Evolutionary conservation across 1,140 invertebrate genomes (phyloP), one percentile per base, ranked within the genome.

Genomic region (Macrobrachium nipponense): DNA sequence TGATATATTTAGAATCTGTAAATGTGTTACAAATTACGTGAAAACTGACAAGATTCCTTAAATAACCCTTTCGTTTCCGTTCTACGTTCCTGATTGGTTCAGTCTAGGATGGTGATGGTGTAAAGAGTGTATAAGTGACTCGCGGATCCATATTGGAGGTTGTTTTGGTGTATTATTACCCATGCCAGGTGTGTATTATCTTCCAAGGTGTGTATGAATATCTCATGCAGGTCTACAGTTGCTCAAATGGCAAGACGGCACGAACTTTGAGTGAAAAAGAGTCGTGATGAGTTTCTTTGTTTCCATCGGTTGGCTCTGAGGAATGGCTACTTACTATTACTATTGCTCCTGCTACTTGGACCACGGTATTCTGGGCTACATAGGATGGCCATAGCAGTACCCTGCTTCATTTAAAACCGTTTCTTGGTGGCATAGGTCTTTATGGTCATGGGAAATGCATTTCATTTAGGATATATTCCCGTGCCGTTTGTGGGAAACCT

Each of bases 141-240:
- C 83, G 73, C 79, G 78, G 83, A 86, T 86, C 83, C 83, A 86
- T 73, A 86, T 86, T 86, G 62, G 62, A 60, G 64, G 76, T 62
- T 18, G 44, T 86, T 77, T 86, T 43, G 61, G 43, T 79, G 61
- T 58, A 72, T 84, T 79, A 59, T 72, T 72, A 70, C 62, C 83
- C 64, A 86, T 80, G 83, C 66, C 83, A 86, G 83, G 83, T 80
- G 72, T 36, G 83, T 86, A 18, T 36, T 78, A 17, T 23, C 20
- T 60, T 11, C 11, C 83, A 61, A 36, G 6, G 59, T 43, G 18
- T 20, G 2, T 61, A 51, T 44, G 43, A 44, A 23, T 64, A 8
- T 59, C 20, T 20, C 51, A 58, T 44, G 36, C 27, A 10, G 43
- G 20, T 8, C 44, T 43, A 27, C 60, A 8, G 58, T 27, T 7